Evolutionary conservation across 1,140 invertebrate genomes (phyloP).

Genomic region (Polypedilum pembai): DNA sequence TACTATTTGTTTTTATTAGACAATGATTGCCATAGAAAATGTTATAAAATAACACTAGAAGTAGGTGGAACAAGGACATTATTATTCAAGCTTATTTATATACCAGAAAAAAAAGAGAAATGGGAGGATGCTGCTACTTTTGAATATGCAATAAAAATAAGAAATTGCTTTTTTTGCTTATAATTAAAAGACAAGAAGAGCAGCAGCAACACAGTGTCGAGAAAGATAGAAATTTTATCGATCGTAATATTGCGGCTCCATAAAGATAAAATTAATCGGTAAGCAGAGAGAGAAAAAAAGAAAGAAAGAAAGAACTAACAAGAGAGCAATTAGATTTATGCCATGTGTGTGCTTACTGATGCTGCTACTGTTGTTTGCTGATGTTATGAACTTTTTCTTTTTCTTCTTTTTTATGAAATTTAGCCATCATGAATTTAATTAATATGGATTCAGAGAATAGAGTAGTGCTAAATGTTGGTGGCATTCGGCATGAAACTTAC

Average conservation of each 20-base stretch:
- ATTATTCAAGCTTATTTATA: too few species aligned
- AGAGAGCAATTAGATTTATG: neutral
- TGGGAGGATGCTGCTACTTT: neutral
- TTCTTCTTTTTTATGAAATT: too few species aligned
- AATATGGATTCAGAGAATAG: constrained; percentile 93
- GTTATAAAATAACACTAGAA: too few species aligned
- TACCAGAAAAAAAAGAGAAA: neutral
- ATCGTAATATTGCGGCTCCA: neutral
- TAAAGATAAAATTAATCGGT: constrained; percentile 10
- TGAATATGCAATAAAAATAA: constrained; percentile 13
- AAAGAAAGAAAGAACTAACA: neutral
- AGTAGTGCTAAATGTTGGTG: constrained; percentile 96
- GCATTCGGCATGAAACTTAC: constrained; percentile 95
- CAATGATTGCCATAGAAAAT: too few species aligned
- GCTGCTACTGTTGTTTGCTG: neutral
- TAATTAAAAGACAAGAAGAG: neutral
- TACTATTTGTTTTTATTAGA: too few species aligned
- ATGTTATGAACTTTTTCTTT: too few species aligned
- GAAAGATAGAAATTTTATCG: neutral
- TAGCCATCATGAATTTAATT: constrained; percentile 59
- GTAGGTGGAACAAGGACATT: too few species aligned
- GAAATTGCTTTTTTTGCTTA: neutral
- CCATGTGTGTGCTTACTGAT: neutral
- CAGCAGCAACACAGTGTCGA: neutral
- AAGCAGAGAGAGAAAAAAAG: neutral